Conservation (phyloP, 2,888 invertebrate genomes). For the Agrypnus murinus region DNA sequence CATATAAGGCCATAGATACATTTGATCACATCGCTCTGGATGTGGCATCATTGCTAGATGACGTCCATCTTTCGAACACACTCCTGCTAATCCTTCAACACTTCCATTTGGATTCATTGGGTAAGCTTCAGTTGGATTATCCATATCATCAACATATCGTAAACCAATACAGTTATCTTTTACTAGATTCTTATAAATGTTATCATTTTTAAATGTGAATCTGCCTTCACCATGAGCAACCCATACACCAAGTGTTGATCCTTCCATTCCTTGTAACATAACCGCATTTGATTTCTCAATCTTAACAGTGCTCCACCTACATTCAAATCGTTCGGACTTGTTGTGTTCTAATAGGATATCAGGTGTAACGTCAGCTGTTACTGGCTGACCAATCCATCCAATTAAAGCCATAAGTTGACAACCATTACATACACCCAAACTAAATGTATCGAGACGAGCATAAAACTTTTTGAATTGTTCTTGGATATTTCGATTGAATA, state of each 20-base stretch:
- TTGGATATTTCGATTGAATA: conserved; percentile 84
- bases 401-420: conserved; percentile 96
- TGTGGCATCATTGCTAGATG: conserved; percentile 99
- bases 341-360: conserved; percentile 89
- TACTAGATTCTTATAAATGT: conserved; percentile 73
- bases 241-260: conserved; percentile 95
- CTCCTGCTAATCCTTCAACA: conserved; percentile 88
- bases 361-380: conserved; percentile 66
- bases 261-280: conserved; percentile 93
- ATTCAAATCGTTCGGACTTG: conserved; percentile 90
- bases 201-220: conserved; percentile 76
- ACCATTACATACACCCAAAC: conserved; percentile 98
- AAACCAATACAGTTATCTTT: conserved; percentile 81
- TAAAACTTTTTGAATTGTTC: conserved; percentile 86
- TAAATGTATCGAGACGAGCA: conserved; percentile 88
- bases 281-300: conserved; percentile 83
- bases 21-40: conserved; percentile 92
- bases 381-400: conserved; percentile 86
- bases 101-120: conserved; percentile 97
- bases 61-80: conserved; percentile 92
- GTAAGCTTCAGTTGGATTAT: conserved; percentile 82
- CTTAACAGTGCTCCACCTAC: conserved; percentile 73
- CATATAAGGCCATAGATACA: conserved; percentile 92
- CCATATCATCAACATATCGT: conserved; percentile 84
- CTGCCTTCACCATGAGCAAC: conserved; percentile 96